Base-by-base conservation (phyloP, 2,888 invertebrate genomes). In the Lepidochitona cinerea region DNA sequence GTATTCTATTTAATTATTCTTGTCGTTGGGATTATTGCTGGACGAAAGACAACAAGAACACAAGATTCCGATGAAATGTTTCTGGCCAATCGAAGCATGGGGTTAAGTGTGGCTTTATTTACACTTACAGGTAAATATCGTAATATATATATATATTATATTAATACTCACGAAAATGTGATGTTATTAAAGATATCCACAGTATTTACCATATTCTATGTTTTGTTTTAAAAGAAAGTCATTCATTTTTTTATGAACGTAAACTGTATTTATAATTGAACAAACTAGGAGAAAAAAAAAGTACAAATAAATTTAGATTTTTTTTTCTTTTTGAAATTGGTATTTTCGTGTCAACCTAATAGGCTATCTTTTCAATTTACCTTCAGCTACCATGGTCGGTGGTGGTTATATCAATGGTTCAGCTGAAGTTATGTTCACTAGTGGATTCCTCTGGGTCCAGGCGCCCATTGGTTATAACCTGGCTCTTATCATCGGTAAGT, bases 11-110 rank as follows among this genome's bases (percentile, higher is more conserved):
- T 97, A 87, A 93, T 98, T 84, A 99, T 99, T 91, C 93, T 99
- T 90, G 94, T 93, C 64, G 97, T 99, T 82, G 98, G 98, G 84
- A 96, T 99, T 90, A 98, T 97, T 97, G 98, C 98, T 18, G 98
- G 94, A 36, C 93, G 97, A 86, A 98, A 98, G 92, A 91, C 92
- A 78, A 97, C 97, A 90, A 71, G 66, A 7, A 75, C 79, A 37
- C 81, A 79, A 66, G 74, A 89, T 76, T 92, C 92, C 90, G 98
- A 98, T 92, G 98, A 98, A 91, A 97, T 99, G 75, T 98, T 99
- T 97, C 92, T 99, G 89, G 98, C 98, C 0, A 98, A 98, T 23
- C 93, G 98, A 77, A 97, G 97, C 89, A 98, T 99, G 72, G 91
- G 98, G 7, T 93, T 98, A 71, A 95, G 98, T 89, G 98, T 99